Conservation (phyloP, 2,797 vertebrate genomes). For the Enteromius unitaeniatus region DNA sequence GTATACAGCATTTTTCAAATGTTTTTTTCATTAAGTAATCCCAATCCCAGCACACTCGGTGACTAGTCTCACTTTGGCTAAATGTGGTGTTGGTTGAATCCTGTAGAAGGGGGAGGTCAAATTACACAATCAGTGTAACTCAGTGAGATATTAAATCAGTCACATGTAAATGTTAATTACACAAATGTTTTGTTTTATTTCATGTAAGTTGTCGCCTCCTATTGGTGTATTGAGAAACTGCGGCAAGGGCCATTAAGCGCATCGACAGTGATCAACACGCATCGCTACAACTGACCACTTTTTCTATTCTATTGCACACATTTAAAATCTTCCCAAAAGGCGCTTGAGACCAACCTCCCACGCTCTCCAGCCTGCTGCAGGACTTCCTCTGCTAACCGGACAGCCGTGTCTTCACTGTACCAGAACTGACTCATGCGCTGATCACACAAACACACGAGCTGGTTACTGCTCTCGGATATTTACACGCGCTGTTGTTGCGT, state of each 20-base stretch:
- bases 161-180: background rate
- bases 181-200: no score
- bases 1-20: background rate
- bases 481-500: no score
- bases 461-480: background rate
- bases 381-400: conserved; percentile 82
- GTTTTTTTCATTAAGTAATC: background rate
- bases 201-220: background rate
- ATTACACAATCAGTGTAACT: no score
- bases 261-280: no score
- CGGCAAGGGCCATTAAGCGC: background rate
- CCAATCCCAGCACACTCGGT: background rate
- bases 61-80: background rate
- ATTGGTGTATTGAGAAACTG: background rate
- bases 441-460: background rate
- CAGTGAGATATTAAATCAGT: background rate
- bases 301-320: background rate
- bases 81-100: background rate
- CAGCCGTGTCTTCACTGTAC: conserved; percentile 90
- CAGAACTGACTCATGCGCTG: conserved; percentile 97
- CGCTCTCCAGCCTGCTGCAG: conserved; percentile 82
- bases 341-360: conserved; percentile 81
- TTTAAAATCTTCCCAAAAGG: background rate
- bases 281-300: background rate
- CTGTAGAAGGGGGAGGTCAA: background rate